These are phyloP conservation scores for Oreochromis mossambicus DNA, from an alignment of 2,797 vertebrate genomes.

Conservation along the genomic window DNA sequence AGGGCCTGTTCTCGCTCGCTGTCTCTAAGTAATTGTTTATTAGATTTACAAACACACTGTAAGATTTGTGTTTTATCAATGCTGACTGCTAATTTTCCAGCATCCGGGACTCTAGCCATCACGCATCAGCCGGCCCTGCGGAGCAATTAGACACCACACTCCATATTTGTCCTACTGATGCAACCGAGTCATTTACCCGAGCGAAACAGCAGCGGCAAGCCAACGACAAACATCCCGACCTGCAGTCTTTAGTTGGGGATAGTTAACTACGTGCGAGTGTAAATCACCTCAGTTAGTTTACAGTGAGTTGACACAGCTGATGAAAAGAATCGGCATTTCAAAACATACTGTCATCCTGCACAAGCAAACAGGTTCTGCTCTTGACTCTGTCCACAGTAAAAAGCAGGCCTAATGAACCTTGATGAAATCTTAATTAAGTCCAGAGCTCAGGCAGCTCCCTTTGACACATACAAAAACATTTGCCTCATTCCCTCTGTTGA, in stretches of 20 bases:
- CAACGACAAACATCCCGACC: slow-evolving; percentile 30
- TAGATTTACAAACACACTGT: slow-evolving; percentile 33
- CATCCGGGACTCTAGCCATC: slow-evolving; percentile 37
- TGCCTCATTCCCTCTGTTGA: slow-evolving; percentile 23
- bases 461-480: slow-evolving; percentile 57
- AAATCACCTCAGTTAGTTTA: slow-evolving; percentile 31
- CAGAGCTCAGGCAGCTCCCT: slow-evolving; percentile 53
- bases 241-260: slow-evolving; percentile 5
- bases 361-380: slow-evolving; percentile 23
- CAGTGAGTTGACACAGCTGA: slow-evolving; percentile 5
- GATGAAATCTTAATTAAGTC: slow-evolving; percentile 59
- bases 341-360: slow-evolving; percentile 43
- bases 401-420: slow-evolving; percentile 37
- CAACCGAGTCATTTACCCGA: slow-evolving; percentile 58
- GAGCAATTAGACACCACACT: slow-evolving; percentile 65
- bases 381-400: slow-evolving; percentile 7
- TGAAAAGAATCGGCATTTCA: slow-evolving; percentile 46
- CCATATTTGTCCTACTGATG: slow-evolving; percentile 62
- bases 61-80: slow-evolving; percentile 44
- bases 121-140: slow-evolving; percentile 39
- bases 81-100: slow-evolving; percentile 52
- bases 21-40: slow-evolving; percentile 37
- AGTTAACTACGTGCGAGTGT: slow-evolving; percentile 1
- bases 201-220: slow-evolving; percentile 45
- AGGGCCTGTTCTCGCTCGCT: slow-evolving; percentile 24